phyloP scores from a whole-genome alignment of 2,888 invertebrate genomes.

The Microctonus hyperodae region DNA sequence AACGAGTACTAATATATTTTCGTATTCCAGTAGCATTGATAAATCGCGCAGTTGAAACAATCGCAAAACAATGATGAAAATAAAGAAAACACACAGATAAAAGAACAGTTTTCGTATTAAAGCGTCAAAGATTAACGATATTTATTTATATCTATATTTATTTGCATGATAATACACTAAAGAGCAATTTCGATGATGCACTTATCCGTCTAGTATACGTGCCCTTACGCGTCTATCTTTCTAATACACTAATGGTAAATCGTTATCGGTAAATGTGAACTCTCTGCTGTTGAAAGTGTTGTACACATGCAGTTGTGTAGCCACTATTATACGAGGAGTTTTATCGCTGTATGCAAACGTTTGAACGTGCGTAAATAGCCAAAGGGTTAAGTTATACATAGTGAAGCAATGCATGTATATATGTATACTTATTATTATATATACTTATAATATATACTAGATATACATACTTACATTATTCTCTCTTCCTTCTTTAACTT shows the following conservation, averaged over 20 bases:
- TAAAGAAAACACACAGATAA: no score
- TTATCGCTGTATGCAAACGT: constrained; percentile 30
- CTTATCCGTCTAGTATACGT: constrained; percentile 17
- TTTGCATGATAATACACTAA: constrained; percentile 17
- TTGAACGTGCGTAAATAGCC: constrained; percentile 30
- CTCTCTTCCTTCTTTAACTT: background rate
- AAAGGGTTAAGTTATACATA: constrained; percentile 1
- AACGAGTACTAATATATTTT: no score
- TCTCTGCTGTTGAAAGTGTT: constrained; percentile 36
- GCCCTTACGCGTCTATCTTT: constrained; percentile 18
- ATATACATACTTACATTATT: background rate
- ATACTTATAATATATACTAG: no score
- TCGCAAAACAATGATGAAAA: no score
- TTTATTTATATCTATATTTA: no score
- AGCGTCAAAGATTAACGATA: no score
- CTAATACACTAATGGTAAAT: constrained; percentile 32
- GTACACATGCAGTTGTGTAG: constrained; percentile 34
- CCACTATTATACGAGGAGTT: constrained; percentile 40
- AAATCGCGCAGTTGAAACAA: no score
- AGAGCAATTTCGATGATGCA: constrained; percentile 24
- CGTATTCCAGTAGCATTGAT: no score
- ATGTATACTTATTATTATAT: no score
- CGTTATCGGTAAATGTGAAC: constrained; percentile 36
- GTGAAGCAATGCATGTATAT: background rate
- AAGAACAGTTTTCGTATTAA: no score